Percentiles rank a stretch among this genome's conserved stretches.
phyloP scores from a whole-genome alignment of 1,140 invertebrate species.

The Drosophila tsacasi region DNA sequence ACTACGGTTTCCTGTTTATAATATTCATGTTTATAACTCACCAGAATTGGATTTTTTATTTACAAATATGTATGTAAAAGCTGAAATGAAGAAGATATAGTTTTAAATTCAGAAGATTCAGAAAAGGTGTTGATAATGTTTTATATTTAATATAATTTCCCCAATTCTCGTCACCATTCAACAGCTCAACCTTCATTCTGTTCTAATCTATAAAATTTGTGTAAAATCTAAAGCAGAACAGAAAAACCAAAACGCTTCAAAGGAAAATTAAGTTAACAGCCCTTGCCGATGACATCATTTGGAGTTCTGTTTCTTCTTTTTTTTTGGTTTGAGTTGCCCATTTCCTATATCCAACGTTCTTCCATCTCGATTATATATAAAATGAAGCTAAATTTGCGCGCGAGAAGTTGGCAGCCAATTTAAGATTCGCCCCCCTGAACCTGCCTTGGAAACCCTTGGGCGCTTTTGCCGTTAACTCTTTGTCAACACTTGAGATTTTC shows the following conservation, averaged over 20 bases:
- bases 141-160: background rate
- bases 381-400: conserved; percentile 12
- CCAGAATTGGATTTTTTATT: background rate
- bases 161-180: background rate
- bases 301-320: conserved; percentile 2
- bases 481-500: conserved; percentile 56
- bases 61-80: background rate
- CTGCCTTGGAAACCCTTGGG: conserved; percentile 16
- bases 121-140: background rate
- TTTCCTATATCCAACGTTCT: conserved; percentile 34
- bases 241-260: conserved; percentile 1
- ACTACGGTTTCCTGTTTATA: background rate
- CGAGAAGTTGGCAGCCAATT: conserved; percentile 29
- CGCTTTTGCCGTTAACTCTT: conserved; percentile 46
- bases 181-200: background rate
- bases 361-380: background rate
- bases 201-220: background rate
- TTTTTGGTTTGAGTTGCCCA: conserved; percentile 4
- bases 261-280: conserved; percentile 29
- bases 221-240: conserved; percentile 1
- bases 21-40: background rate
- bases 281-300: conserved; percentile 50
- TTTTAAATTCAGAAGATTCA: background rate
- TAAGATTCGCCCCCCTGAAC: conserved; percentile 9
- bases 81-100: background rate